Base-by-base conservation (phyloP, 2,113 vertebrate species). In the Nicator chloris region DNA sequence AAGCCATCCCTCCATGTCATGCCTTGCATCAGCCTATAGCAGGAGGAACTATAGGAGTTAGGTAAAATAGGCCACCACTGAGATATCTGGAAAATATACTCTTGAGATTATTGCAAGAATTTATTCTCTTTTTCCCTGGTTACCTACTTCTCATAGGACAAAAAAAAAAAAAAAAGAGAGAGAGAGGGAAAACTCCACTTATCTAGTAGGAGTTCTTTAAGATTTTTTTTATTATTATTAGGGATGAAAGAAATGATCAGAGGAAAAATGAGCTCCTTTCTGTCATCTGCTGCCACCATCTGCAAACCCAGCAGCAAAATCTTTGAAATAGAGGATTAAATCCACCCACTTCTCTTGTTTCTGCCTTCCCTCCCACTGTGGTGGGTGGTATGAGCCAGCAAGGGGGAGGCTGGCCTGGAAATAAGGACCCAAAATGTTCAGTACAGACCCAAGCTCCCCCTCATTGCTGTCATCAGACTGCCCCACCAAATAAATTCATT, bases 271-370 rank as follows among this genome's bases (percentile, higher is more conserved):
- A 94, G 73, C 57, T 91, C 1, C 18, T 60, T 95, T 96, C 82
- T 96, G 90, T 96, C 90, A 94, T 95, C 90, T 95, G 90, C 87
- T 96, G 90, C 82, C 95, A 96, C 90, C 93, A 95, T 85, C 84
- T 96, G 93, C 87, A 95, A 95, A 91, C 26, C 37, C 85, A 91
- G 84, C 61, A 93, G 95, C 87, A 95, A 85, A 26, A 76, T 68
- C 84, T 85, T 92, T 91, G 90, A 94, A 87, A 95, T 2, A 66
- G 3, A 14, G 40, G 72, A 95, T 79, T 89, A 87, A 91, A 94
- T 84, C 61, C 75, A 90, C 87, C 57, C 70, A 69, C 9, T 90
- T 87, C 82, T 93, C 66, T 81, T 65, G 33, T 88, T 93, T 69
- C 64, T 70, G 35, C 77, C 60, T 73, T 64, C 44, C 27, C 50